A percentile compares a stretch with the other conserved stretches of the same genome.
phyloP scores from a whole-genome alignment of 2,888 invertebrate species.

The Augiades crinisus region DNA sequence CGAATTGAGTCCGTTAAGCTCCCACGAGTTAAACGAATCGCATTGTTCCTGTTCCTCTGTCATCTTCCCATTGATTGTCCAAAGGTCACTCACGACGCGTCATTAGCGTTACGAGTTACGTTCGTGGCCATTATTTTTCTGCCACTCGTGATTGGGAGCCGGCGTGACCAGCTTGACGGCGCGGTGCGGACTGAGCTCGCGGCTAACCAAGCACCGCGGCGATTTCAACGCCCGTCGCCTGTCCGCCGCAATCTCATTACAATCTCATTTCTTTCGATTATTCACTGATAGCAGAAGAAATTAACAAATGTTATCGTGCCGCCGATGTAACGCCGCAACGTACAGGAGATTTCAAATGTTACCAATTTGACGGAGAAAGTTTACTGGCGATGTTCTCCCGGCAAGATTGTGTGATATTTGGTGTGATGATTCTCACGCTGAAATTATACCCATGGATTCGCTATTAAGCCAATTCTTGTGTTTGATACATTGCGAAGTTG shows the following conservation, averaged over 20 bases:
- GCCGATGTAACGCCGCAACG: constrained; percentile 42
- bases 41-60: constrained; percentile 69
- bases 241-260: constrained; percentile 64
- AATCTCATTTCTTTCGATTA: constrained; percentile 69
- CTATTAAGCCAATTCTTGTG: constrained; percentile 35
- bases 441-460: constrained; percentile 35
- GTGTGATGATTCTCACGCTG: constrained; percentile 42
- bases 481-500: neutral
- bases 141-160: constrained; percentile 29
- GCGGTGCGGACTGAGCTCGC: constrained; percentile 42
- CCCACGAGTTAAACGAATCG: constrained; percentile 76
- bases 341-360: constrained; percentile 49
- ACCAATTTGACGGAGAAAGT: constrained; percentile 54
- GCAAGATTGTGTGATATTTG: constrained; percentile 46
- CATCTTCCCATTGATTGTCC: constrained; percentile 49
- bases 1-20: constrained; percentile 83
- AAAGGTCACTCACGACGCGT: constrained; percentile 52
- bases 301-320: constrained; percentile 56
- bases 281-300: constrained; percentile 57
- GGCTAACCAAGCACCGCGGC: constrained; percentile 41
- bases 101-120: constrained; percentile 43
- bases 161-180: constrained; percentile 56
- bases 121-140: constrained; percentile 52
- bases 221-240: constrained; percentile 57
- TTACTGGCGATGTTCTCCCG: constrained; percentile 43